Base-by-base conservation (phyloP, 2,113 vertebrate genomes). In the Psephotus haematonotus region DNA sequence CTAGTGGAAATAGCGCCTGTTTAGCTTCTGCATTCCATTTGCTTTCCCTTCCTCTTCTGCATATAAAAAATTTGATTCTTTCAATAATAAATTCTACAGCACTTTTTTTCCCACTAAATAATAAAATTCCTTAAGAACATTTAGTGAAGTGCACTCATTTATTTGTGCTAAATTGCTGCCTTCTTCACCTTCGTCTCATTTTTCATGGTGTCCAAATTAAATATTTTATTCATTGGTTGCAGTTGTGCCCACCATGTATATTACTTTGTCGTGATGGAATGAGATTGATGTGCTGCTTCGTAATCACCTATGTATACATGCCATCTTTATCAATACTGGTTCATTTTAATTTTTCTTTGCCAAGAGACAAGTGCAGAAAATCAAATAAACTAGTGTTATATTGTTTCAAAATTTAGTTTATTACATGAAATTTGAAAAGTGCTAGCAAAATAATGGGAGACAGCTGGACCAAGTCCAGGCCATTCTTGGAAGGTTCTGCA, bases 191-290 rank as follows among this genome's bases (percentile, higher is more conserved):
- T 63, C 47, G 4, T 19, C 63, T 90, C 64, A 78, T 94, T 96
- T 95, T 77, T 80, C 82, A 90, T 70, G 33, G 43, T 74, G 60
- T 64, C 77, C 25, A 93, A 81, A 93, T 94, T 43, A 90, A 95
- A 92, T 95, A 92, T 96, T 96, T 94, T 94, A 96, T 95, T 95
- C 76, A 88, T 71, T 84, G 60, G 18, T 79, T 90, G 69, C 68
- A 75, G 43, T 92, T 92, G 57, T 86, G 60, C 68, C 46, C 29
- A 74, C 50, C 35, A 37, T 68, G 27, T 35, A 43, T 85, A 76
- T 93, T 86, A 67, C 22, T 90, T 85, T 29, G 57, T 86, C 31
- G 9, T 78, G 85, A 83, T 41, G 69, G 86, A 96, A 86, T 90
- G 94, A 93, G 90, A 96, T 83, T 88, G 80, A 93, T 95, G 88